A percentile compares a stretch with the other conserved stretches of the same genome.
These are phyloP conservation scores for Trematomus loennbergii DNA, from an alignment of 2,113 vertebrate genomes.

Conservation along the genomic window DNA sequence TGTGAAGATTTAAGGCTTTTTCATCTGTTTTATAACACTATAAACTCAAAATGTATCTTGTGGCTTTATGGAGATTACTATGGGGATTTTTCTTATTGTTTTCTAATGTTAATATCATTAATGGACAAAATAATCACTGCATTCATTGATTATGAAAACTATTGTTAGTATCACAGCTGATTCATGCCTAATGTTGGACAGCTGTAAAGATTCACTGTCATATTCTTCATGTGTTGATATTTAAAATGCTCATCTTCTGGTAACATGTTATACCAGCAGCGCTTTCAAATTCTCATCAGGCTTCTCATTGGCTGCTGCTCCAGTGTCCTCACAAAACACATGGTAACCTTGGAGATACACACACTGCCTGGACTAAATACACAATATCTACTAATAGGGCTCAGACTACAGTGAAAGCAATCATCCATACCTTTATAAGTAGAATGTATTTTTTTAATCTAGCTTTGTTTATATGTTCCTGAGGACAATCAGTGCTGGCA, in stretches of 20 bases:
- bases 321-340: too few relatives aligned
- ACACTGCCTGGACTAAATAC: neutral
- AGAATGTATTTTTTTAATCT: neutral
- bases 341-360: neutral
- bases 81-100: neutral
- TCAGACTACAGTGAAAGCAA: neutral
- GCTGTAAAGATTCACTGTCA: neutral
- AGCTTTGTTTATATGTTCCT: conserved; percentile 1
- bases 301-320: neutral
- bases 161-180: neutral
- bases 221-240: neutral
- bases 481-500: conserved; percentile 20
- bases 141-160: neutral
- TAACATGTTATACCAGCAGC: neutral
- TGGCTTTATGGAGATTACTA: neutral
- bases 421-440: neutral
- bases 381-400: neutral
- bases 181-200: neutral
- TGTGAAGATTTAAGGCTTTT: neutral
- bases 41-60: neutral
- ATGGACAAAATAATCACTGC: neutral
- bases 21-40: neutral
- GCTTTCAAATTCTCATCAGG: neutral
- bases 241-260: neutral
- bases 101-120: neutral